Evolutionary conservation across 2,888 invertebrate species (phyloP).

Genomic region (Agelastica alni): DNA sequence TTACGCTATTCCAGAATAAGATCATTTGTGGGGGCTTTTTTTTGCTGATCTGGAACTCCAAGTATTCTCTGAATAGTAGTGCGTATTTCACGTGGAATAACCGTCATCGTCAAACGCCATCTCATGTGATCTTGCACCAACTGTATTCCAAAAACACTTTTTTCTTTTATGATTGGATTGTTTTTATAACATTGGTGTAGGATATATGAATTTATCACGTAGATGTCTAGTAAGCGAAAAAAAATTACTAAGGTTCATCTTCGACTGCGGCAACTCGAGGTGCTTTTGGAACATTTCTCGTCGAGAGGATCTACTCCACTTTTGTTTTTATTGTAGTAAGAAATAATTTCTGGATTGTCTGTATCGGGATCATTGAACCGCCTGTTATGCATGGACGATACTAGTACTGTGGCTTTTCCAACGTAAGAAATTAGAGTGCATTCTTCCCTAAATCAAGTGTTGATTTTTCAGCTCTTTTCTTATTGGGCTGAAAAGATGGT

Average conservation of each 20-base stretch:
- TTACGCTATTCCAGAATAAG: neutral
- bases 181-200: neutral
- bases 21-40: too few relatives aligned
- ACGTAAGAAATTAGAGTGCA: neutral
- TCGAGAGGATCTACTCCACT: too few relatives aligned
- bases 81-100: conserved; percentile 1
- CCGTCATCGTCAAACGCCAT: neutral
- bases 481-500: too few relatives aligned
- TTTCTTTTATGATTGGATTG: neutral
- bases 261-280: neutral
- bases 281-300: too few relatives aligned
- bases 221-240: neutral
- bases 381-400: neutral
- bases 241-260: neutral
- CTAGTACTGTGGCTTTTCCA: neutral
- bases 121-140: too few relatives aligned
- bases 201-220: neutral
- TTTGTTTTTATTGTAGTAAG: too few relatives aligned
- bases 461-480: too few relatives aligned
- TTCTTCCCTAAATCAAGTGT: neutral
- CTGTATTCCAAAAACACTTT: neutral
- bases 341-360: too few relatives aligned
- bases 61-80: conserved; percentile 2
- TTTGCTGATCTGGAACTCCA: neutral
- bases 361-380: neutral